Conservation (phyloP, 2,888 invertebrate species). For the Neoascia interrupta region DNA sequence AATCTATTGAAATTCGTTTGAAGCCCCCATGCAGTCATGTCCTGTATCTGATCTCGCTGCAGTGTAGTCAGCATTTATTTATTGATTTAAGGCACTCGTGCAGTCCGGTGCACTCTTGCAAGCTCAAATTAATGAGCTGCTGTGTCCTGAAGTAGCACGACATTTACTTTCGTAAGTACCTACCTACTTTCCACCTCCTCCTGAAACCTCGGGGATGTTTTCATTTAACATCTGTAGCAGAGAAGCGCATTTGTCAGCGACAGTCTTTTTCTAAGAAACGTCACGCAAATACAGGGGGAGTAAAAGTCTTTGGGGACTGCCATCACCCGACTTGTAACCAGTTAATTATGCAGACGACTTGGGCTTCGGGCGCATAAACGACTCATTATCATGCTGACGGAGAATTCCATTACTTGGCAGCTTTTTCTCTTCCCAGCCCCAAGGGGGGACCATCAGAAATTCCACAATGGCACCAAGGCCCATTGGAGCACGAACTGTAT, state of each 20-base stretch:
- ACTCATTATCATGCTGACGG: constrained; percentile 53
- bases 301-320: background rate
- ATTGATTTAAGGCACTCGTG: constrained; percentile 59
- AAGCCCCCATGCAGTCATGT: too few species aligned
- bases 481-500: background rate
- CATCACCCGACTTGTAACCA: constrained; percentile 34
- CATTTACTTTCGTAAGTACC: too few species aligned
- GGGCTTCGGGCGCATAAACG: constrained; percentile 16
- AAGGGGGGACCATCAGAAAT: background rate
- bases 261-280: background rate
- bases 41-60: too few species aligned
- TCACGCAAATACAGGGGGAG: constrained; percentile 2
- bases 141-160: constrained; percentile 37
- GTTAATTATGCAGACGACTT: constrained; percentile 48
- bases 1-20: too few species aligned
- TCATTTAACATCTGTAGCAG: too few species aligned
- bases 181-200: too few species aligned
- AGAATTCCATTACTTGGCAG: constrained; percentile 53
- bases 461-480: background rate
- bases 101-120: constrained; percentile 42
- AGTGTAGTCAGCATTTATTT: constrained; percentile 59
- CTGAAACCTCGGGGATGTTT: too few species aligned
- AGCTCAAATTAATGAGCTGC: constrained; percentile 44
- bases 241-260: constrained; percentile 32
- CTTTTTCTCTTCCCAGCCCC: background rate